Evolutionary conservation across 1,140 invertebrate genomes (phyloP), one percentile per base, ranked within the genome.

Genomic region (Cherax quadricarinatus): DNA sequence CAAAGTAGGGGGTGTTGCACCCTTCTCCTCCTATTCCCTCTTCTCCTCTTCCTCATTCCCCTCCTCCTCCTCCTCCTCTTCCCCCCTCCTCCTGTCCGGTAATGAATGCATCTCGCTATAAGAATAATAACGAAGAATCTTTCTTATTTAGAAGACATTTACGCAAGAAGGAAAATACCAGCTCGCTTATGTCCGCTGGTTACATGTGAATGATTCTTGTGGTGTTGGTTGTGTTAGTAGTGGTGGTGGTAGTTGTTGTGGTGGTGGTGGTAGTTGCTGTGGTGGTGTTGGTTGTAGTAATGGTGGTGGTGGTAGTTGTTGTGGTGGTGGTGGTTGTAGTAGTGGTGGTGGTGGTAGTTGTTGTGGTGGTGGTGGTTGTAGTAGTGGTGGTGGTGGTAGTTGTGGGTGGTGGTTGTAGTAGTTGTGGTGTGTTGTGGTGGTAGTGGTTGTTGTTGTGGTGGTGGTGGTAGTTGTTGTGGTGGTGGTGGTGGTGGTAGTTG

Each of bases 81-180:
- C 84, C 41, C 84, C 57, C 62, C 84, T 86, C 84, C 84, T 73
- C 62, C 84, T 86, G 60, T 49, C 84, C 60, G 41, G 66, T 86
- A 86, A 86, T 86, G 84, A 86, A 86, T 86, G 84, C 84, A 86
- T 86, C 84, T 86, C 84, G 66, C 70, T 86, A 86, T 86, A 86
- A 86, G 73, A 86, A 86, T 86, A 60, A 70, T 86, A 60, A 86
- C 73, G 73, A 70, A 66, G 53, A 62, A 62, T 60, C 24, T 86
- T 86, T 86, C 84, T 70, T 86, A 86, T 86, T 86, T 86, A 86
- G 84, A 62, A 86, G 60, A 70, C 84, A 86, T 86, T 86, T 70
- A 70, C 79, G 79, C 2, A 70, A 70, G 84, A 86, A 24, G 16
- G 84, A 57, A 86, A 86, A 48, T 57, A 86, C 84, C 60, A 57